Conservation (phyloP, 1,140 invertebrate species). For the Atopsyche davidsoni region DNA sequence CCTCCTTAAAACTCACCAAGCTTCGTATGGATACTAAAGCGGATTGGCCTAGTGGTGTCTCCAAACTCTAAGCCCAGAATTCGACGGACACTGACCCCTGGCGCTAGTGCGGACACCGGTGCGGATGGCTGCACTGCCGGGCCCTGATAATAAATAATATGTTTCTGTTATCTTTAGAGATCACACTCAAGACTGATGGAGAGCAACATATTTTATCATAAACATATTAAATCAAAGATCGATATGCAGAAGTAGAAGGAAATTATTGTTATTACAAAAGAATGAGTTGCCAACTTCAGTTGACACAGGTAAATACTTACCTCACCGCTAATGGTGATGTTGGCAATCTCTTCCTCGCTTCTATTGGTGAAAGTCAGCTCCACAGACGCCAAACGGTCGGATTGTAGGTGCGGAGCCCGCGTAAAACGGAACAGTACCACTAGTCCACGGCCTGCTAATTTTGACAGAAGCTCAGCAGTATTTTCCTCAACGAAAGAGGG, state of each 20-base stretch:
- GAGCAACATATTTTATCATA: too few relatives aligned
- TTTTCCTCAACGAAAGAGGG: conserved; percentile 59
- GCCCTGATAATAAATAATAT: conserved; percentile 11
- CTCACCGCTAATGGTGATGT: conserved; percentile 70
- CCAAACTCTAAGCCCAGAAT: conserved; percentile 85
- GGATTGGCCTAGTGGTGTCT: too few relatives aligned
- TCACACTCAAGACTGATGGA: too few relatives aligned
- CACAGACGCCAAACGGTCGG: conserved; percentile 74
- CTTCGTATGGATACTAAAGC: too few relatives aligned
- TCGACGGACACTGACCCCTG: conserved; percentile 54
- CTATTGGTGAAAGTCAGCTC: conserved; percentile 79
- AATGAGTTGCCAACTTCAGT: neutral
- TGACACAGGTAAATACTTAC: conserved; percentile 39
- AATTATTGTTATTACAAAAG: neutral
- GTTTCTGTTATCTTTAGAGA: too few relatives aligned
- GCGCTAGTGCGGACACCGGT: conserved; percentile 55
- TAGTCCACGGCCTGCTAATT: conserved; percentile 70
- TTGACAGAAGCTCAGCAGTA: conserved; percentile 69
- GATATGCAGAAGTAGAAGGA: neutral
- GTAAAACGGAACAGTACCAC: conserved; percentile 69
- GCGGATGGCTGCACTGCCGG: conserved; percentile 70
- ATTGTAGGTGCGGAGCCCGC: conserved; percentile 79
- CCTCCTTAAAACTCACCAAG: too few relatives aligned
- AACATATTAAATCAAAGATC: too few relatives aligned
- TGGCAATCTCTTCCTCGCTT: conserved; percentile 58